Conservation (phyloP, 2,888 invertebrate species). For the Marronus borbonicus region DNA sequence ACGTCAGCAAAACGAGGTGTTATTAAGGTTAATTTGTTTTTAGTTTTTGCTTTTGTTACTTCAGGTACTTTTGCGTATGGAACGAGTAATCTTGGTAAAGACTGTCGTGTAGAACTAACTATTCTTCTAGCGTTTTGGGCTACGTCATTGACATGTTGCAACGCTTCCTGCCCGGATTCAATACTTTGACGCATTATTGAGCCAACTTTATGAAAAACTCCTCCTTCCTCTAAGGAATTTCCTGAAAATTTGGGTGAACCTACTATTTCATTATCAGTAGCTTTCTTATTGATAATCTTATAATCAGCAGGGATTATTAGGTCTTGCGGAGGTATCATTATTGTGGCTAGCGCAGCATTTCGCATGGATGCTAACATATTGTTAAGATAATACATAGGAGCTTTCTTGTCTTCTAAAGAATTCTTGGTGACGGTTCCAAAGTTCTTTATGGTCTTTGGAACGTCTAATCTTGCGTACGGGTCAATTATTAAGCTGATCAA, state of each 20-base stretch:
- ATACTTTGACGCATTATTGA: conserved; percentile 65
- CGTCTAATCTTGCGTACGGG: conserved; percentile 65
- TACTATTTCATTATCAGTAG: conserved; percentile 51
- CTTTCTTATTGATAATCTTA: conserved; percentile 61
- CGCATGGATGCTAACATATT: conserved; percentile 66
- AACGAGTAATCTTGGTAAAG: conserved; percentile 61
- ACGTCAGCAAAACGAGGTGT: conserved; percentile 55
- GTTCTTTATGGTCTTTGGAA: conserved; percentile 67
- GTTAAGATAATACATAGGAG: conserved; percentile 67
- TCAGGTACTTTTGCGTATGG: conserved; percentile 60
- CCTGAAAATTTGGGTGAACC: neutral
- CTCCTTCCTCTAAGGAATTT: conserved; percentile 23
- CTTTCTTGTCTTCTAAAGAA: conserved; percentile 65
- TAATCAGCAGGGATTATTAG: conserved; percentile 66
- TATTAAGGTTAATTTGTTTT: conserved; percentile 55
- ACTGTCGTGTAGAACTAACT: conserved; percentile 58
- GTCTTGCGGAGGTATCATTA: conserved; percentile 66
- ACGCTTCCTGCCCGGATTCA: conserved; percentile 65
- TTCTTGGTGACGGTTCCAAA: conserved; percentile 64
- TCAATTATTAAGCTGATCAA: conserved; percentile 59
- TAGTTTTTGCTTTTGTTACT: conserved; percentile 36
- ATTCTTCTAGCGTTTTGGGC: conserved; percentile 65
- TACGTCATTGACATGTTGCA: conserved; percentile 64
- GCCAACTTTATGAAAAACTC: conserved; percentile 61
- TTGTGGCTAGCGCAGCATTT: conserved; percentile 64